These are phyloP conservation scores for Drosophila kikkawai DNA, from an alignment of 1,140 invertebrate species.

Conservation along the genomic window DNA sequence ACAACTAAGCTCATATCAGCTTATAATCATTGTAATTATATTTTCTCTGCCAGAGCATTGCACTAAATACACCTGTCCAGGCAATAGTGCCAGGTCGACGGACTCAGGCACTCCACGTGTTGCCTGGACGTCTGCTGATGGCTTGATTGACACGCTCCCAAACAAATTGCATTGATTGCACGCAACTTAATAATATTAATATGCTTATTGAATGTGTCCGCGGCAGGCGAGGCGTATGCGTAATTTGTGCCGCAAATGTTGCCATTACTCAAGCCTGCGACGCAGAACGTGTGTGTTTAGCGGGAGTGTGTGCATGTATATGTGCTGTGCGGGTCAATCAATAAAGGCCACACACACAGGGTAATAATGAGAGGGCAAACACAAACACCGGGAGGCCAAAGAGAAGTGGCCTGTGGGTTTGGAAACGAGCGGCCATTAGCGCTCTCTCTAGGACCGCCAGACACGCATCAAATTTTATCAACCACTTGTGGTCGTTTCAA, in stretches of 20 bases:
- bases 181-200: slow-evolving; percentile 75
- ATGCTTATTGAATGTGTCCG: slow-evolving; percentile 47
- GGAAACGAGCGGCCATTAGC: slow-evolving; percentile 41
- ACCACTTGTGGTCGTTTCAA: slow-evolving; percentile 77
- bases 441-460: slow-evolving; percentile 46
- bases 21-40: neutral
- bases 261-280: slow-evolving; percentile 46
- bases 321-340: slow-evolving; percentile 53
- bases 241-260: slow-evolving; percentile 66
- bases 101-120: slow-evolving; percentile 13
- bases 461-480: slow-evolving; percentile 78
- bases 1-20: neutral
- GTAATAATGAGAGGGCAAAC: slow-evolving; percentile 50
- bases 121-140: slow-evolving; percentile 3
- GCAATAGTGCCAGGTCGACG: neutral
- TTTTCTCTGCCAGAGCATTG: neutral
- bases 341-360: slow-evolving; percentile 50
- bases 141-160: slow-evolving; percentile 54
- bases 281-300: slow-evolving; percentile 25
- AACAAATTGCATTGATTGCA: slow-evolving; percentile 75
- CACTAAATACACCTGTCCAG: neutral
- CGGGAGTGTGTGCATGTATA: slow-evolving; percentile 5
- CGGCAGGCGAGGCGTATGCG: slow-evolving; percentile 59
- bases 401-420: slow-evolving; percentile 16
- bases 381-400: slow-evolving; percentile 39